Evolutionary conservation across 2,113 vertebrate species (phyloP).

Genomic region (Athene noctua): DNA sequence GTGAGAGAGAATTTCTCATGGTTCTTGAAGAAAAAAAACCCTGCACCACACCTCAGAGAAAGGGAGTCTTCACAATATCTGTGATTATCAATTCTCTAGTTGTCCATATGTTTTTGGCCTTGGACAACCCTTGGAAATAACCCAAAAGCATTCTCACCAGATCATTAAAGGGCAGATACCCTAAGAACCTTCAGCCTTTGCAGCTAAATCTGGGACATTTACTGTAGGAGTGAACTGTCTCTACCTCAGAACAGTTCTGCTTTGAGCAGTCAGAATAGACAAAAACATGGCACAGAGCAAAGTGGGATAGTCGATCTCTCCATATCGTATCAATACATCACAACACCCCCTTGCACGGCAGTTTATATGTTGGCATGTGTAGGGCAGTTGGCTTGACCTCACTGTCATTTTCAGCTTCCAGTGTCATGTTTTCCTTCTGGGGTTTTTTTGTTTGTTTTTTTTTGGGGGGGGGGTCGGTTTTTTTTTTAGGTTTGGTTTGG

Average conservation of each 20-base stretch:
- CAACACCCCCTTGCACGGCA: not conserved
- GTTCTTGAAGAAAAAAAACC: not conserved
- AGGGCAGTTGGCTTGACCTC: not conserved
- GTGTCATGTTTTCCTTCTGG: not conserved
- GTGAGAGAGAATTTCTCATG: not conserved
- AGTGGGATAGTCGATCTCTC: not conserved
- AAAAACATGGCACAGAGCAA: not conserved
- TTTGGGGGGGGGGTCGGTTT: too few relatives aligned
- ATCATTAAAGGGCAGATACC: not conserved
- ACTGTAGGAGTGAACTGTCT: not conserved
- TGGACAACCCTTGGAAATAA: not conserved
- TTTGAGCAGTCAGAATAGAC: not conserved
- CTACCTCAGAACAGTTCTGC: not conserved
- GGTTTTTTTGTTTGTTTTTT: too few relatives aligned
- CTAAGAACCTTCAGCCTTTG: not conserved
- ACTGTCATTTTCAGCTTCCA: not conserved
- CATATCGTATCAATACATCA: accelerated
- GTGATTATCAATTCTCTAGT: not conserved
- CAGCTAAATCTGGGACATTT: not conserved
- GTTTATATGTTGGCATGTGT: not conserved
- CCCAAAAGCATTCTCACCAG: not conserved
- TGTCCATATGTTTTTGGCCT: not conserved
- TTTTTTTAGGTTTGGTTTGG: too few relatives aligned
- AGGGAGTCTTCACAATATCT: not conserved
- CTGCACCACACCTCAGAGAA: not conserved